Percentiles rank a stretch among this genome's conserved stretches.
Evolutionary conservation across 2,113 vertebrate genomes (phyloP).

Genomic region (Brevimyrus niger): DNA sequence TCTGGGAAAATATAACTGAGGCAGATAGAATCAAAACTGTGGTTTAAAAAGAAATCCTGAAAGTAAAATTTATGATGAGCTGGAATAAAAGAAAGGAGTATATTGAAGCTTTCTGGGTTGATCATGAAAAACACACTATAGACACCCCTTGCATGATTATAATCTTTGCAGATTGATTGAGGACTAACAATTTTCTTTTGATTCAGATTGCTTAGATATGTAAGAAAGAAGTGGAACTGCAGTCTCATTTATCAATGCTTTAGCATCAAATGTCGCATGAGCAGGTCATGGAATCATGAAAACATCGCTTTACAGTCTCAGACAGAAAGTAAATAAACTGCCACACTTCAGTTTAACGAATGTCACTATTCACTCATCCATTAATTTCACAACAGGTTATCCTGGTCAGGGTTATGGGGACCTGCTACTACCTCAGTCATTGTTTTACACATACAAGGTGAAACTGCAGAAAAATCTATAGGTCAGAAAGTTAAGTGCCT

Average conservation of each 20-base stretch:
- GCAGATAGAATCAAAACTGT: neutral
- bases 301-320: neutral
- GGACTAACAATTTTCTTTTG: neutral
- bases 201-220: neutral
- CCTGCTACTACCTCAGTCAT: neutral
- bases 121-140: neutral
- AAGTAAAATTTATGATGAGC: neutral
- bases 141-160: neutral
- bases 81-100: neutral
- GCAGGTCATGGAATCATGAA: neutral
- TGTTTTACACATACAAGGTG: neutral
- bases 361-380: neutral
- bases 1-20: neutral
- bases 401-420: neutral
- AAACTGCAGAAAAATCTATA: neutral
- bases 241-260: neutral
- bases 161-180: neutral
- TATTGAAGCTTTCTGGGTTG: neutral
- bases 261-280: neutral
- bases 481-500: slow-evolving; percentile 11
- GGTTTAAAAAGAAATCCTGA: neutral
- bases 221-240: neutral
- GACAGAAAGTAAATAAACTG: neutral
- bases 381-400: neutral
- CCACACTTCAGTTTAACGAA: neutral